Conservation (phyloP, 2,888 invertebrate genomes). For the Trisateles emortualis region DNA sequence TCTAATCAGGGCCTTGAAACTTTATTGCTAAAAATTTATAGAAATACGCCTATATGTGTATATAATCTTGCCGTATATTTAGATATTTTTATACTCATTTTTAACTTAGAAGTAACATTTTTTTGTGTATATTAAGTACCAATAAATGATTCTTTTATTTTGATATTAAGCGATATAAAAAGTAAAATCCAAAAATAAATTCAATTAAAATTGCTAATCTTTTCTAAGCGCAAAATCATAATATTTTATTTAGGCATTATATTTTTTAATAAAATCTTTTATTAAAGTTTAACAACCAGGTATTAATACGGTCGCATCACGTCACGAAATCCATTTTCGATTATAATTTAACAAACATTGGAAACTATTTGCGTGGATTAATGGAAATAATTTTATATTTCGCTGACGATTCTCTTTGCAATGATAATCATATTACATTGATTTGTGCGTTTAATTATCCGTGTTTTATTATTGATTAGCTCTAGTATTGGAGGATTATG, state of each 20-base stretch:
- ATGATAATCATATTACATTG: constrained; percentile 26
- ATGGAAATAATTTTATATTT: constrained; percentile 31
- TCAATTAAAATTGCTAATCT: too few relatives aligned
- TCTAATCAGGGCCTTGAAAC: too few relatives aligned
- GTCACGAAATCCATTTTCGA: constrained; percentile 37
- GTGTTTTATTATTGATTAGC: constrained; percentile 16
- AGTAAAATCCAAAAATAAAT: too few relatives aligned
- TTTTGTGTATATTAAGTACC: too few relatives aligned
- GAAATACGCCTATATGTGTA: too few relatives aligned
- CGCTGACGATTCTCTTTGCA: constrained; percentile 25
- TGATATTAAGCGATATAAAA: too few relatives aligned
- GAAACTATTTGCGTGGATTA: constrained; percentile 38
- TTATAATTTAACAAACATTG: constrained; percentile 45
- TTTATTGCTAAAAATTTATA: too few relatives aligned
- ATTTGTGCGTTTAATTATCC: constrained; percentile 41
- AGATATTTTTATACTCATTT: too few relatives aligned
- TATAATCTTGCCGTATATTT: too few relatives aligned
- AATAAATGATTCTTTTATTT: too few relatives aligned
- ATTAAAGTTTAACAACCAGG: constrained; percentile 2
- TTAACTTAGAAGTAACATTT: too few relatives aligned
- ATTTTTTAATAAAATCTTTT: neutral
- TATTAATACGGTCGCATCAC: constrained; percentile 7
- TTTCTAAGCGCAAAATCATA: neutral
- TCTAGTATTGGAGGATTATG: neutral
- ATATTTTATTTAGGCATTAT: neutral